Conservation (phyloP, 2,797 vertebrate genomes). For the Rhinatrema bivittatum region DNA sequence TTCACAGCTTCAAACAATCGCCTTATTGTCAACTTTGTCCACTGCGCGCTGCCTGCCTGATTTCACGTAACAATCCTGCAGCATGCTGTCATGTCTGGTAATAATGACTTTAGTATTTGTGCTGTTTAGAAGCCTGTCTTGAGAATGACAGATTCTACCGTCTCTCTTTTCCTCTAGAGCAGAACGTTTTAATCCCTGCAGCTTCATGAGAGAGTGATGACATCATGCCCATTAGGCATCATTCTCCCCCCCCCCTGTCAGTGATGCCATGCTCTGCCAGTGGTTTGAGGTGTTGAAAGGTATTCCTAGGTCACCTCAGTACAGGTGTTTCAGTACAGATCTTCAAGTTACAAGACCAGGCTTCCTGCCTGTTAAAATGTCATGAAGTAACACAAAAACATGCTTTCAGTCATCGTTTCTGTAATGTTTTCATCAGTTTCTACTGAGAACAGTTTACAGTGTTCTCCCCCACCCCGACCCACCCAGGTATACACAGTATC, state of each 20-base stretch:
- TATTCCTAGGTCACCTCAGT: slow-evolving; percentile 12
- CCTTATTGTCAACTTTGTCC: slow-evolving; percentile 11
- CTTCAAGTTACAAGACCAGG: slow-evolving; percentile 14
- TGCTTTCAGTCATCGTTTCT: slow-evolving; percentile 19
- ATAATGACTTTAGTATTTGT: slow-evolving; percentile 2
- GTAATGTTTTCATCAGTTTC: slow-evolving; percentile 11
- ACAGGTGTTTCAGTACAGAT: slow-evolving; percentile 31
- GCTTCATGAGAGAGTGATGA: slow-evolving; percentile 25
- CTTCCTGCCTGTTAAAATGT: slow-evolving; percentile 10
- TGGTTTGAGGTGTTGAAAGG: slow-evolving; percentile 16
- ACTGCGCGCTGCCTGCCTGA: slow-evolving; percentile 9
- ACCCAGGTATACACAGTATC: slow-evolving; percentile 1
- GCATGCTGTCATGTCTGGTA: slow-evolving; percentile 29
- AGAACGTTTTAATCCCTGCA: slow-evolving; percentile 24
- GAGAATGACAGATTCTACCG: slow-evolving; percentile 10
- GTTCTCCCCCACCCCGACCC: slow-evolving; percentile 4
- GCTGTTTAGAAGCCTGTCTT: slow-evolving; percentile 21
- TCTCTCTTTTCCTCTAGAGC: background rate
- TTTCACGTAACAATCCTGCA: slow-evolving; percentile 17
- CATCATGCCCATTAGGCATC: slow-evolving; percentile 17
- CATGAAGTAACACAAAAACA: slow-evolving; percentile 20
- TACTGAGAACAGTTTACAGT: slow-evolving; percentile 8
- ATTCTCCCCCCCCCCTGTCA: background rate
- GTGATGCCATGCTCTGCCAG: slow-evolving; percentile 3
- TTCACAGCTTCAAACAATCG: slow-evolving; percentile 16